phyloP scores from a whole-genome alignment of 2,113 vertebrate genomes.

The Enhydra lutris region DNA sequence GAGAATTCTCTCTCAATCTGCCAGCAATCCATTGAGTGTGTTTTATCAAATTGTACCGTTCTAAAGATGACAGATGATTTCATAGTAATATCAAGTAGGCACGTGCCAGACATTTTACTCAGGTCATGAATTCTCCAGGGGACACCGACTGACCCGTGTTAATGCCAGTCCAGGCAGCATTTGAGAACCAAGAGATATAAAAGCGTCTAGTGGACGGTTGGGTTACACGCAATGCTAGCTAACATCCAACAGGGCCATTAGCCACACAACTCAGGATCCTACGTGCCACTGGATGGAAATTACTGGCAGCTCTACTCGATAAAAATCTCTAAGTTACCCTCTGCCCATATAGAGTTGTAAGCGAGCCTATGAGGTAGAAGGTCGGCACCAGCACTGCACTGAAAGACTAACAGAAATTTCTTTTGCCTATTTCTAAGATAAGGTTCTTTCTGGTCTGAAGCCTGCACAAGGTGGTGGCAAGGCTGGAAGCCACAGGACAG shows the following conservation, averaged over 20 bases:
- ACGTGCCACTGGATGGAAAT: not conserved
- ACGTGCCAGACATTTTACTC: not conserved
- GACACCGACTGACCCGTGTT: not conserved
- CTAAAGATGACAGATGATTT: not conserved
- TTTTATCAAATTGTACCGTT: not conserved
- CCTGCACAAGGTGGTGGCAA: not conserved
- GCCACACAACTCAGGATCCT: not conserved
- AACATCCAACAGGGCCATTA: not conserved
- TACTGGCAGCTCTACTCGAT: not conserved
- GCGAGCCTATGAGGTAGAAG: not conserved
- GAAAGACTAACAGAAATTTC: not conserved
- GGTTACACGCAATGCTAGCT: not conserved
- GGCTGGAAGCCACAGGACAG: not conserved
- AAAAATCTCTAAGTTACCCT: not conserved
- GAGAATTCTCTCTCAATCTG: accelerated
- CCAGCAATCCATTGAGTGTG: accelerated
- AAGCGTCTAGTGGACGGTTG: not conserved
- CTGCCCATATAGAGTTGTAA: not conserved
- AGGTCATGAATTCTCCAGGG: not conserved
- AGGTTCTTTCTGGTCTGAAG: too few species aligned
- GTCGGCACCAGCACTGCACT: not conserved
- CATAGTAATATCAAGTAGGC: not conserved
- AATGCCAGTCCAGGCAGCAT: too few species aligned
- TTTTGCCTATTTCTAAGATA: not conserved
- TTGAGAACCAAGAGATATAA: not conserved